Base-by-base conservation (phyloP, 1,140 invertebrate genomes). In the Listronotus bonariensis region DNA sequence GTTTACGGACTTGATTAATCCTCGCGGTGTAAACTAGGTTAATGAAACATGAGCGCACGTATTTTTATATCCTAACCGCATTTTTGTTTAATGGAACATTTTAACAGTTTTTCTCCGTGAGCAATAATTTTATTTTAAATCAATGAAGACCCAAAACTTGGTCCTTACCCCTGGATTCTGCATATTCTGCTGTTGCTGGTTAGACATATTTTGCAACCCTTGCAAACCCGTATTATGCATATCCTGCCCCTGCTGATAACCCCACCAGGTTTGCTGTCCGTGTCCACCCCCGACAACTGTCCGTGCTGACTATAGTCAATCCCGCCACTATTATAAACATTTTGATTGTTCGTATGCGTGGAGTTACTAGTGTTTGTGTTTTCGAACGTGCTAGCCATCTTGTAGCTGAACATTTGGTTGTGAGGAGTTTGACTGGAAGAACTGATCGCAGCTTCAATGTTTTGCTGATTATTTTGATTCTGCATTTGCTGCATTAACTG, bases 361-460 rank as follows among this genome's bases (percentile, higher is more conserved):
- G 64, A 66, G 46, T 53, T 54, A 11, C 45, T 57, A 41, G 45
- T 53, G 54, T 60, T 62, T 74, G 85, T 85, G 76, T 88, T 89
- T 68, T 89, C 87, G 82, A 90, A 89, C 75, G 87, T 88, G 75
- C 87, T 88, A 76, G 89, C 87, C 89, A 92, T 91, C 83, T 92
- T 92, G 81, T 92, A 92, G 63, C 87, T 87, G 76, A 91, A 91
- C 66, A 91, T 82, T 77, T 91, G 90, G 76, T 91, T 89, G 85
- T 62, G 80, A 74, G 60, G 61, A n/a, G 79, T 79, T 61, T 82
- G 80, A 67, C 66, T 56, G 9, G 71, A 65, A 32, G 67, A 49
- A 67, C 65, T 65, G 20, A 57, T 74, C 74, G 80, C 61, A 14
- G 79, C 79, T 26, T 79, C 80, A 41, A 82, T 76, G 38, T 81